Percentiles rank a stretch among this genome's conserved stretches.
These are phyloP conservation scores for Hormiphora californensis DNA, from an alignment of 37 sponge, comb jelly and placozoan species.

Conservation along the genomic window DNA sequence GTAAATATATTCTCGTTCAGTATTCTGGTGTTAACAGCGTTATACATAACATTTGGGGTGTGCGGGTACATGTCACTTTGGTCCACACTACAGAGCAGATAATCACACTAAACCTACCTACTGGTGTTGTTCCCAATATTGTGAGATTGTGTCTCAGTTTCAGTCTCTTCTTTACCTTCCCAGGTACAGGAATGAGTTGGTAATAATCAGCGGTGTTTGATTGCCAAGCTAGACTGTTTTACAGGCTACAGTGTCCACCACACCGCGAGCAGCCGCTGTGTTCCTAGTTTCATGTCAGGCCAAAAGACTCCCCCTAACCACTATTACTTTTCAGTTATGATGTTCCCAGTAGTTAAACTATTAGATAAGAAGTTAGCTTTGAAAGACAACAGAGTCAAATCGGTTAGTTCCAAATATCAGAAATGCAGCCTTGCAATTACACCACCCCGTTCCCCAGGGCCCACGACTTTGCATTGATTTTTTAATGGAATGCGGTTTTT, in stretches of 20 bases:
- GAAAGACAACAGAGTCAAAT: not conserved
- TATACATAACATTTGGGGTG: constrained; percentile 84
- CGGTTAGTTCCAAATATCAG: not conserved
- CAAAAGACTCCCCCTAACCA: not conserved
- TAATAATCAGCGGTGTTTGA: not conserved
- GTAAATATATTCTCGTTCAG: too few species aligned
- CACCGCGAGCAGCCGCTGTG: not conserved
- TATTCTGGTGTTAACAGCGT: too few species aligned
- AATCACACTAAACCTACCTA: constrained; percentile 83
- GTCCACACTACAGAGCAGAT: constrained; percentile 68
- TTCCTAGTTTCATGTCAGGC: not conserved
- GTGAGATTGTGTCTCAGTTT: constrained; percentile 86
- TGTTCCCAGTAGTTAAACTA: constrained; percentile 87
- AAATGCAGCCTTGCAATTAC: not conserved
- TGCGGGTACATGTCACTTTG: constrained; percentile 86
- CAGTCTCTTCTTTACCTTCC: constrained; percentile 92
- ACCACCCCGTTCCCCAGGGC: not conserved
- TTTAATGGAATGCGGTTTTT: too few species aligned
- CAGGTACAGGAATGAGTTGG: constrained; percentile 58
- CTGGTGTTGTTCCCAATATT: constrained; percentile 69
- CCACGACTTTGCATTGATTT: too few species aligned
- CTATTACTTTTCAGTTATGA: constrained; percentile 71
- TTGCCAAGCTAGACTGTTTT: not conserved
- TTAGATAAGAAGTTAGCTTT: constrained; percentile 65
- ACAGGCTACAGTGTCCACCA: not conserved